Base-by-base conservation (phyloP, 1,140 invertebrate genomes). In the Bombus waltoni region DNA sequence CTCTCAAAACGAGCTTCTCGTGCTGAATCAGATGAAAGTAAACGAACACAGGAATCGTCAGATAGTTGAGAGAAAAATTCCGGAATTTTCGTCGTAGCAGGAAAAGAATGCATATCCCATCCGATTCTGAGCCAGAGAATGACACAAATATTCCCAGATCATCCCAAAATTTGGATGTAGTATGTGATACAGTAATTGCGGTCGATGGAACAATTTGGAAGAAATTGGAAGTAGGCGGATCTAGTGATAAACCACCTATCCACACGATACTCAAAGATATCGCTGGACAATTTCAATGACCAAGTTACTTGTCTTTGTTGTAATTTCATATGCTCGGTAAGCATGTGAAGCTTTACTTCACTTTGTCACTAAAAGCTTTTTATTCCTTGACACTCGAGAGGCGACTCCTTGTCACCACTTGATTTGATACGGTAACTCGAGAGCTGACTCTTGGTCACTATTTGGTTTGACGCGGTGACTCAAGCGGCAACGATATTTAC, bases 341-440 rank as follows among this genome's bases (percentile, higher is more conserved):
- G 74, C 73, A 3, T 66, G 22, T 35, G 6, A 32, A 35, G 2
- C n/a, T n/a, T n/a, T n/a, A n/a, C n/a, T n/a, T n/a, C n/a, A n/a
- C n/a, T n/a, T n/a, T n/a, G 6, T 66, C 15, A 9, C 5, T 18
- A 18, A 66, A 35, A 32, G 15, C 32, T 66, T 8, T 15, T 66
- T 66, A 66, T 32, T 66, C 66, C 70, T 84, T 84, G 82, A 32
- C 82, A 71, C 73, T 84, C 73, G 74, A 77, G 66, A 38, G 65
- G 82, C 70, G 62, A 57, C 8, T 75, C 82, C 70, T 73, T 38
- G 53, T 68, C 62, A 77, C 62, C 73, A 77, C 28, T 10, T 2
- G 62, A 11, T 83, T 44, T 77, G 42, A 44, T 83, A 42, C 82
- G 72, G 25, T 62, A 83, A 83, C 74, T 83, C 75, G 82, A 83